These are phyloP conservation scores for Andrena minutula DNA, from an alignment of 2,888 invertebrate species.

Conservation along the genomic window DNA sequence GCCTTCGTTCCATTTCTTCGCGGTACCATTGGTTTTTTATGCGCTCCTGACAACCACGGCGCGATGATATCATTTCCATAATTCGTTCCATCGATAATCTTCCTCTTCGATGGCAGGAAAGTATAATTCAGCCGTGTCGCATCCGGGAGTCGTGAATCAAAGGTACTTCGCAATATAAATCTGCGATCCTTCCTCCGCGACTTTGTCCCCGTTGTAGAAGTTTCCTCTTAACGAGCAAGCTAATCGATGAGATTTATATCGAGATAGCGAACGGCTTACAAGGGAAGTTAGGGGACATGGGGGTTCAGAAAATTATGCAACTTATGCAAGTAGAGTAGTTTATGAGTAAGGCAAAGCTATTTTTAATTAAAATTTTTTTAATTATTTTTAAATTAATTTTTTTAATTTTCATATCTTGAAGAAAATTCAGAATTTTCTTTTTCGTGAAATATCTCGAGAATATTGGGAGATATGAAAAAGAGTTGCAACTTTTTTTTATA, in stretches of 20 bases:
- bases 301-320: too few species aligned
- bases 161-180: neutral
- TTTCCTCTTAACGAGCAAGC: neutral
- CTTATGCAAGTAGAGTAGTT: too few species aligned
- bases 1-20: slow-evolving; percentile 20
- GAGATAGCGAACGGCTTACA: too few species aligned
- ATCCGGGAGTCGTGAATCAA: neutral
- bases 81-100: neutral
- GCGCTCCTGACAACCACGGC: neutral
- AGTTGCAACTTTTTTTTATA: too few species aligned
- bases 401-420: too few species aligned
- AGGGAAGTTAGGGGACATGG: too few species aligned
- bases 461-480: too few species aligned
- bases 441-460: too few species aligned
- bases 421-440: too few species aligned
- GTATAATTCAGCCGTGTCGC: neutral
- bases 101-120: neutral
- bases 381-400: too few species aligned
- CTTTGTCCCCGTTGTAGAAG: neutral
- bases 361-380: too few species aligned
- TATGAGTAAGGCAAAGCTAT: too few species aligned
- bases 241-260: neutral
- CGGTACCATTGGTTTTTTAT: neutral
- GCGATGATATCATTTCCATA: neutral
- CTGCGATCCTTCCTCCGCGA: neutral